A percentile compares a stretch with the other conserved stretches of the same genome.
Conservation (phyloP, 92 coral and sea anemone genomes). For the Actinernus sp. region DNA sequence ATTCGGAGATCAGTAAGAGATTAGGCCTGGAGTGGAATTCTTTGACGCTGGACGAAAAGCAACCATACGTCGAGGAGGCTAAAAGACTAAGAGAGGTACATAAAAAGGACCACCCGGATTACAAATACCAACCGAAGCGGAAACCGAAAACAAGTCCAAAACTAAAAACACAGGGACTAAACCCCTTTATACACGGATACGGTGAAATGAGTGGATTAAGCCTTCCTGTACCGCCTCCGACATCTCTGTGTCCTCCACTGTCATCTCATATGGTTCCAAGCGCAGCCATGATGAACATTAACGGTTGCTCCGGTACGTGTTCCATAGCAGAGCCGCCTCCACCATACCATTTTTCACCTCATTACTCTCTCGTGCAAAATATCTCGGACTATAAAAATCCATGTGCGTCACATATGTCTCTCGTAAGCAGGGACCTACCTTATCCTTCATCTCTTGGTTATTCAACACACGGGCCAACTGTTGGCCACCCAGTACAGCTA, state of each 20-base stretch:
- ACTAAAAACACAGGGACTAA: slow-evolving; percentile 79
- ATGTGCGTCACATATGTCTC: slow-evolving; percentile 69
- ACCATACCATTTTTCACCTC: slow-evolving; percentile 81
- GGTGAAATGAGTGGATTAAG: slow-evolving; percentile 80
- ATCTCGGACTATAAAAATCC: slow-evolving; percentile 73
- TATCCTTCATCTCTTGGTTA: slow-evolving; percentile 75
- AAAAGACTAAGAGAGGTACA: slow-evolving; percentile 90
- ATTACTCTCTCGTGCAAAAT: slow-evolving; percentile 59
- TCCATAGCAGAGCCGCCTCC: slow-evolving; percentile 83
- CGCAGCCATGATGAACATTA: slow-evolving; percentile 70
- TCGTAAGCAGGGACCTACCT: slow-evolving; percentile 66
- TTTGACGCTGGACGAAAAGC: slow-evolving; percentile 84
- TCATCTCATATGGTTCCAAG: slow-evolving; percentile 80
- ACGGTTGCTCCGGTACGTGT: slow-evolving; percentile 76
- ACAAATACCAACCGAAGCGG: slow-evolving; percentile 97
- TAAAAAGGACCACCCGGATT: slow-evolving; percentile 97
- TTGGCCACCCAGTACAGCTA: slow-evolving; percentile 71
- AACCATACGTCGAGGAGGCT: slow-evolving; percentile 98
- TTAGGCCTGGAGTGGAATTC: slow-evolving; percentile 98
- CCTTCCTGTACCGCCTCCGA: slow-evolving; percentile 84
- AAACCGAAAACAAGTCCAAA: slow-evolving; percentile 88
- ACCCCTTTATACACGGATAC: slow-evolving; percentile 79
- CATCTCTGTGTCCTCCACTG: slow-evolving; percentile 76
- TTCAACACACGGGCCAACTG: slow-evolving; percentile 69
- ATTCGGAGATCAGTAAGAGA: slow-evolving; percentile 99